A percentile compares a stretch with the other conserved stretches of the same genome.
Conservation (phyloP, 2,888 invertebrate species). For the Nasonovia ribisnigri region DNA sequence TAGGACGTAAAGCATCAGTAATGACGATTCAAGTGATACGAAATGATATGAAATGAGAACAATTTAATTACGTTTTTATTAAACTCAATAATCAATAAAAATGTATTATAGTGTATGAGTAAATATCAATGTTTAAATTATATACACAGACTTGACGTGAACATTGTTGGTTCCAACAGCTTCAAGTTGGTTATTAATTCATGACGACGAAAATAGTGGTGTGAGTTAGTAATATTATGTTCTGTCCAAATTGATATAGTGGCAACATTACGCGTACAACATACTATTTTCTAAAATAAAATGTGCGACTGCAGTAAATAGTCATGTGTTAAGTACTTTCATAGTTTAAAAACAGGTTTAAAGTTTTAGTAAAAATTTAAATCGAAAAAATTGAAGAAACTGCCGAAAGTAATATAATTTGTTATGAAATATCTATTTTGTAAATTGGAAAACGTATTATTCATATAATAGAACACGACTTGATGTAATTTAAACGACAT, state of each 20-base stretch:
- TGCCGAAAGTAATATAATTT: not conserved
- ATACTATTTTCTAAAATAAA: not conserved
- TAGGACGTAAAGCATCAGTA: not conserved
- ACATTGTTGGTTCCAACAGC: too few species aligned
- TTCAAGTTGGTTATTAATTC: not conserved
- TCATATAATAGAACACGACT: not conserved
- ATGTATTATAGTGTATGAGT: not conserved
- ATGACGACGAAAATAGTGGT: not conserved
- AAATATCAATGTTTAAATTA: not conserved
- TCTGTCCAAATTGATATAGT: not conserved
- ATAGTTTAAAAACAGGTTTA: not conserved
- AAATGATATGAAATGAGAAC: not conserved
- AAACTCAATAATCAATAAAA: not conserved
- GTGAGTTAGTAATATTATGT: not conserved
- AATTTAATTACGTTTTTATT: not conserved
- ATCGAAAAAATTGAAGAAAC: not conserved
- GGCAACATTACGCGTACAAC: not conserved
- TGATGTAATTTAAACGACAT: not conserved
- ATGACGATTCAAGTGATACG: not conserved
- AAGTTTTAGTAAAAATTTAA: not conserved
- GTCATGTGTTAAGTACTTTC: not conserved
- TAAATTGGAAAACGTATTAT: not conserved
- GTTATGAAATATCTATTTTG: not conserved
- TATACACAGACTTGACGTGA: not conserved
- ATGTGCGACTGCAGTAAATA: not conserved